Base-by-base conservation (phyloP, 2,797 vertebrate genomes). In the Hylomyscus alleni region DNA sequence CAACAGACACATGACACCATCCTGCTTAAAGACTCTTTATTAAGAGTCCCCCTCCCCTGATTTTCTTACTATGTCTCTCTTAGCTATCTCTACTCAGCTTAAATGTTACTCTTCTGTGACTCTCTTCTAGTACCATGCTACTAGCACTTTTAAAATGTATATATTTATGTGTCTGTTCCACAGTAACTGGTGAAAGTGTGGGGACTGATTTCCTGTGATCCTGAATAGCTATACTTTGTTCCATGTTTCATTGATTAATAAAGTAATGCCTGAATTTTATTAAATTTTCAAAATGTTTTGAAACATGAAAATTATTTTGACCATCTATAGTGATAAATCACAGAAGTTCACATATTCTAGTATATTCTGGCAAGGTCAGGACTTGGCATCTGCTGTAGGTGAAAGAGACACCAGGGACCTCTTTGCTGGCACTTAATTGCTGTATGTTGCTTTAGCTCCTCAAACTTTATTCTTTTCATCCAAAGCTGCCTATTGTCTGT, bases 361-460 rank as follows among this genome's bases (percentile, higher is more conserved):
- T 62, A 50, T 85, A 52, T 75, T 90, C 95, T 80, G 87, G 7
- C 76, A 86, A 82, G 73, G 81, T 83, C 90, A 92, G 82, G 50
- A 60, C 73, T 84, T 96, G 93, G 65, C 67, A 44, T 85, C 69
- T 94, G 84, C 44, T 69, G 73, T 20, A 58, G 52, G 75, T 93
- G 82, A 54, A 60, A 62, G 3, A 47, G 67, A 85, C 50, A 50
- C 75, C 60, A 87, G 22, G 62, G 76, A 56, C 87, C 15, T 78
- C 31, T 90, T 95, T 77, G 60, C 62, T 97, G 90, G 88, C 81
- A 90, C n/a, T 97, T 50, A 85, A 40, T 82, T 92, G 84, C 90
- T 78, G 44, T 91, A 69, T 82, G 2, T 85, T 94, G n/a, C 20
- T 31, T 93, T 92, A 94, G 77, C 65, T 97, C 40, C n/a, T 26